Percentiles rank a stretch among this genome's conserved stretches.
Conservation (phyloP, 1,140 invertebrate genomes). For the Anoplolepis gracilipes region DNA sequence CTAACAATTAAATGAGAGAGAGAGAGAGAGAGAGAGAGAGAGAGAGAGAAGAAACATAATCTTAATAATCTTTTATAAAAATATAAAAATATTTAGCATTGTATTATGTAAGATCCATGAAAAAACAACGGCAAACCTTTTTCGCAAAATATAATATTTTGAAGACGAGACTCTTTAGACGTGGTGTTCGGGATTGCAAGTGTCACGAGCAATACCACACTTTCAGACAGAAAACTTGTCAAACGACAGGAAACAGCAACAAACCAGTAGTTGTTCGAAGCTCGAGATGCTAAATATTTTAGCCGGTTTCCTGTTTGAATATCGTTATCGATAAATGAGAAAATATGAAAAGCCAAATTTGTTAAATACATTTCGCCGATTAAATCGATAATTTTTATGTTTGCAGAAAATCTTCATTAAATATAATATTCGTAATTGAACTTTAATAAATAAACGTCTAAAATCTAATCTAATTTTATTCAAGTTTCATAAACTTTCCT, state of each 20-base stretch:
- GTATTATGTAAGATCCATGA: neutral
- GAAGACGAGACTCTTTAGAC: conserved; percentile 2
- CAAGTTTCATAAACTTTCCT: neutral
- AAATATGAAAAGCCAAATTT: conserved; percentile 14
- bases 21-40: neutral
- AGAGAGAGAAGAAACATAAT: neutral
- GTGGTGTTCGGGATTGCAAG: neutral
- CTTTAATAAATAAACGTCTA: neutral
- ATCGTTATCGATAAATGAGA: conserved; percentile 49
- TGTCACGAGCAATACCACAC: neutral
- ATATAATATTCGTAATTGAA: neutral
- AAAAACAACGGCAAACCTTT: neutral
- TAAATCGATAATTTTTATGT: neutral
- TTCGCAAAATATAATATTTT: conserved; percentile 13
- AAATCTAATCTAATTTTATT: neutral
- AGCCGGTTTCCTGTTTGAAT: conserved; percentile 34
- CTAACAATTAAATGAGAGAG: neutral
- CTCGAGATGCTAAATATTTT: conserved; percentile 54
- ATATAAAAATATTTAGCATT: neutral
- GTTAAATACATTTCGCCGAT: neutral
- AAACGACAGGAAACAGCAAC: conserved; percentile 37
- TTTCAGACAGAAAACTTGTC: conserved; percentile 20
- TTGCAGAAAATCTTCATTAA: neutral
- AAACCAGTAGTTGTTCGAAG: neutral
- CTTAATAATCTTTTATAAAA: conserved; percentile 10